Percentiles rank a stretch among this genome's conserved stretches.
These are phyloP conservation scores for Cynopterus brachyotis DNA, from an alignment of 2,113 vertebrate genomes.

Conservation along the genomic window DNA sequence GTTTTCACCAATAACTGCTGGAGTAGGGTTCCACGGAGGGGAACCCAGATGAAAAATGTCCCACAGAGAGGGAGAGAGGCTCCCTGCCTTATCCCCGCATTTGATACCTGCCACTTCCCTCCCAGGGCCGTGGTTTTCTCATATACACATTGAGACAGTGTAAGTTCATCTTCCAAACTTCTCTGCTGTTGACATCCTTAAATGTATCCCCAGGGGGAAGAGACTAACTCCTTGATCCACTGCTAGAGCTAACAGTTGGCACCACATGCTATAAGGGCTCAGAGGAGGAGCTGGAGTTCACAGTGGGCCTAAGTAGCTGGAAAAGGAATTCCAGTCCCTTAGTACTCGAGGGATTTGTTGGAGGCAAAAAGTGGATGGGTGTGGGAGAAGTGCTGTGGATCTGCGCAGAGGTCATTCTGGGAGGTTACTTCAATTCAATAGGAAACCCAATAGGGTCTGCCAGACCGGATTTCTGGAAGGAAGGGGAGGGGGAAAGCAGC, in stretches of 20 bases:
- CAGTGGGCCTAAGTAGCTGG: background rate
- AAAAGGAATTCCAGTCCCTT: background rate
- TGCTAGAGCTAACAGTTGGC: background rate
- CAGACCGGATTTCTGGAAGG: conserved; percentile 58
- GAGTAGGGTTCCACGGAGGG: background rate
- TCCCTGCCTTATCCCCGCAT: background rate
- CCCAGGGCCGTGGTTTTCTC: background rate
- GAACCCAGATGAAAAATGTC: background rate
- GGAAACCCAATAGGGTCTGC: conserved; percentile 30
- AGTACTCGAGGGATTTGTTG: background rate
- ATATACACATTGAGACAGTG: no score
- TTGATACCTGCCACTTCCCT: background rate
- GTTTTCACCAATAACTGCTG: background rate
- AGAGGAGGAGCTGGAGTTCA: background rate
- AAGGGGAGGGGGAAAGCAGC: conserved; percentile 38
- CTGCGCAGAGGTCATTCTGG: background rate
- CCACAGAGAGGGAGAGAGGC: background rate
- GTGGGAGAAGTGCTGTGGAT: background rate
- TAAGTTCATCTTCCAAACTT: background rate
- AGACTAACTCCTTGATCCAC: background rate
- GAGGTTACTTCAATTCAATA: background rate
- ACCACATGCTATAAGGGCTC: background rate
- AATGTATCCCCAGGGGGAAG: background rate
- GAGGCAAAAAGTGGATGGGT: background rate
- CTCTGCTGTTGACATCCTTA: background rate